Evolutionary conservation across 92 coral and sea anemone genomes (phyloP).

Genomic region (Porites lobata): DNA sequence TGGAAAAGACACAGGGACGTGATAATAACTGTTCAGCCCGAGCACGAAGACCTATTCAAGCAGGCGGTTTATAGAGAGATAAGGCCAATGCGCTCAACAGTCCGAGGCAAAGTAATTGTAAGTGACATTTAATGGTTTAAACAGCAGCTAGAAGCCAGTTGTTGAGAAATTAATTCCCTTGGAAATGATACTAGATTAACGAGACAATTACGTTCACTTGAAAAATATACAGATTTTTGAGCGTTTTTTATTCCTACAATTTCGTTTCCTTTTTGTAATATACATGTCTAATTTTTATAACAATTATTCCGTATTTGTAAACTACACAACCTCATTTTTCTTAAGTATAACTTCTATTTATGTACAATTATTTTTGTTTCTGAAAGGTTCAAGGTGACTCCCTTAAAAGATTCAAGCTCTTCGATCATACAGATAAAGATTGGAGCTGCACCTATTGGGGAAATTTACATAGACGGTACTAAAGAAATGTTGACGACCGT

Average conservation of each 20-base stretch:
- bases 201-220: too few relatives aligned
- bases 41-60: not conserved
- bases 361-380: too few relatives aligned
- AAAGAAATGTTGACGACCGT: not conserved
- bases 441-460: not conserved
- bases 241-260: too few relatives aligned
- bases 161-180: not conserved
- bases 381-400: not conserved
- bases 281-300: too few relatives aligned
- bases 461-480: too few relatives aligned
- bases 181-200: not conserved
- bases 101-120: constrained; percentile 1
- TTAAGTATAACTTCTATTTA: not conserved
- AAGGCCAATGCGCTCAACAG: not conserved
- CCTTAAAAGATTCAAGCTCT: not conserved
- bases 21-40: not conserved
- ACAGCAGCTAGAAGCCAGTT: not conserved
- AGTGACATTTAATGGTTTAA: not conserved
- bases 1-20: constrained; percentile 1
- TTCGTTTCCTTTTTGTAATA: too few relatives aligned
- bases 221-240: too few relatives aligned
- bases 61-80: not conserved
- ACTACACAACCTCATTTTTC: not conserved
- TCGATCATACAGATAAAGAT: too few relatives aligned
- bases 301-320: too few relatives aligned